Base-by-base conservation (phyloP, 2,888 invertebrate species). In the Latheticus oryzae region DNA sequence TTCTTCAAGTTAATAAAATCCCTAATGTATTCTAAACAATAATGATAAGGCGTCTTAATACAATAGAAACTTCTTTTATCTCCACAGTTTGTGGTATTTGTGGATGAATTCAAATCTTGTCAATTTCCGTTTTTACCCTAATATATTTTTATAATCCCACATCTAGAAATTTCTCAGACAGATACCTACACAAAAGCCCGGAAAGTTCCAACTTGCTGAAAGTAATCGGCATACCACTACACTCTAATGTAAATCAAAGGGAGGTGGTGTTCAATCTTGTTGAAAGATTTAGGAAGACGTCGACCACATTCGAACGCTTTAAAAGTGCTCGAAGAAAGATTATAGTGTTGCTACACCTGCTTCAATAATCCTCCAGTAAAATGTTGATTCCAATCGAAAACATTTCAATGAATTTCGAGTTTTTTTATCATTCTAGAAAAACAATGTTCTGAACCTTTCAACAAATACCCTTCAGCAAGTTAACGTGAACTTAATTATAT, bases 231-330 rank as follows among this genome's bases (percentile, higher is more conserved):
- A 35, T 32, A 15, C 48, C 23, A 37, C 48, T 19, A 50, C 50
- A 38, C 17, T 50, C 28, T 38, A 50, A 50, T 50, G 50, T 50
- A 50, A 50, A 50, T 50, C 50, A 50, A 50, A 50, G 37, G 13
- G 50, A 37, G 50, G 26, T 50, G 50, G 38, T 50, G 50, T 50
- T 50, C 50, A 38, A 37, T 50, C 50, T 50, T 50, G 50, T 38
- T 50, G 38, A 50, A 50, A 26, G 50, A 50, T 50, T 50, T 50
- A 50, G 28, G 50, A 50, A 50, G 37, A 37, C 48, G 35, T 8
- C 23, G 17, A 48, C 37, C 50, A 38, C 38, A 47, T 38, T 48
- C 24, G 37, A 37, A 48, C 35, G 38, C 24, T 48, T 48, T 48
- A 30, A 38, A 50, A 50, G 19, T 50, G 50, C 38, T 26, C 38